These are phyloP conservation scores for Trichoplusia ni DNA, from an alignment of 1,140 invertebrate genomes.

Conservation along the genomic window DNA sequence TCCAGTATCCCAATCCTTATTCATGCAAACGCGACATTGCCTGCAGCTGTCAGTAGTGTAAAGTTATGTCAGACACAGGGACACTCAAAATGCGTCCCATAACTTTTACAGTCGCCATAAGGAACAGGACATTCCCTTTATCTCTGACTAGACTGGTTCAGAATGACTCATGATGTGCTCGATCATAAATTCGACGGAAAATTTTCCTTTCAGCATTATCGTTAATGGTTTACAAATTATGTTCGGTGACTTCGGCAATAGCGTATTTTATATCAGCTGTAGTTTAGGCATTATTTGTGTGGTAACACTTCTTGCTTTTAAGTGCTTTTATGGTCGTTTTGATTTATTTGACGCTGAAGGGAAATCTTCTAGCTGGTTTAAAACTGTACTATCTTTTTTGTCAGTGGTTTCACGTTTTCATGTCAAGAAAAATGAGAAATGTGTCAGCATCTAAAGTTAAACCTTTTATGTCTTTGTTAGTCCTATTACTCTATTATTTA, in stretches of 20 bases:
- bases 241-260: neutral
- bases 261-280: neutral
- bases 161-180: constrained; percentile 25
- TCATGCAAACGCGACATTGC: constrained; percentile 15
- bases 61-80: constrained; percentile 8
- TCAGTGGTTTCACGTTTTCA: neutral
- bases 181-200: constrained; percentile 28
- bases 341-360: neutral
- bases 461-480: too few species aligned
- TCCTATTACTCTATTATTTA: too few species aligned
- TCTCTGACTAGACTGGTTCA: constrained; percentile 16
- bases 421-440: too few species aligned
- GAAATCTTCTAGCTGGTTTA: neutral
- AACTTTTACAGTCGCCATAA: constrained; percentile 34
- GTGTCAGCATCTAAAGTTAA: too few species aligned
- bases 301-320: neutral
- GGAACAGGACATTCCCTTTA: constrained; percentile 33
- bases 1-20: constrained; percentile 11
- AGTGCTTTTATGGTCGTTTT: neutral
- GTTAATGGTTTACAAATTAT: constrained; percentile 26
- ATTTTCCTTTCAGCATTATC: constrained; percentile 34
- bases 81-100: constrained; percentile 24
- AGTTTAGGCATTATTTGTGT: neutral
- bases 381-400: neutral
- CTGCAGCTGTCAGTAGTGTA: constrained; percentile 18